Conservation (phyloP, 2,113 vertebrate genomes). For the Bos indicus region DNA sequence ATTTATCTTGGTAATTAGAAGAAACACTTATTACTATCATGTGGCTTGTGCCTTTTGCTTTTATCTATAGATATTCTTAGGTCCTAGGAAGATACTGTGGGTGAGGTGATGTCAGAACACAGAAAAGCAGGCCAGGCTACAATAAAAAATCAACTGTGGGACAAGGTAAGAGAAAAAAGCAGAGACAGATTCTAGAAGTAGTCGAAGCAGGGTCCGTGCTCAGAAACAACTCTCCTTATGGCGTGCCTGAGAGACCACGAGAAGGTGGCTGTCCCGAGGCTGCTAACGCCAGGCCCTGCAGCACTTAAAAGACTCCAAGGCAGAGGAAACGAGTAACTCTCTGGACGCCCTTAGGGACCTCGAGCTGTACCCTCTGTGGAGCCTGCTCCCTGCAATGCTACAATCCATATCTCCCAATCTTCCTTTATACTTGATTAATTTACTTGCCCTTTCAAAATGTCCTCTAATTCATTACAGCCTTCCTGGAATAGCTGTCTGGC, state of each 20-base stretch:
- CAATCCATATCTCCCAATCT: neutral
- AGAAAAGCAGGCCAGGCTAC: neutral
- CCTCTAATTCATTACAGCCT: constrained; percentile 59
- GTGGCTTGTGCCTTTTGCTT: neutral
- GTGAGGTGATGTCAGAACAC: neutral
- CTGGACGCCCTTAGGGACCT: neutral
- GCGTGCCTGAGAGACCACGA: neutral
- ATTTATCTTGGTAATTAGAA: neutral
- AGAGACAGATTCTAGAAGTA: neutral
- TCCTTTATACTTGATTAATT: constrained; percentile 49
- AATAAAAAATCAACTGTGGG: neutral
- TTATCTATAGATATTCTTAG: neutral
- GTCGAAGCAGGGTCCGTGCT: fast-evolving
- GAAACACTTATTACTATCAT: neutral
- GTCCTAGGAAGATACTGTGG: neutral
- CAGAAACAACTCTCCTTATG: neutral
- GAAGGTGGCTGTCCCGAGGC: neutral
- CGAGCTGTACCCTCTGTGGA: neutral
- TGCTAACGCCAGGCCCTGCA: neutral
- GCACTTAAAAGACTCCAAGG: neutral
- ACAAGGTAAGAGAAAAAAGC: neutral
- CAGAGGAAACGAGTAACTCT: neutral
- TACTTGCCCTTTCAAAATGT: constrained; percentile 57
- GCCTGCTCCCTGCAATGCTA: neutral
- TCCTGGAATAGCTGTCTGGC: constrained; percentile 56